Percentiles rank a stretch among this genome's conserved stretches.
Evolutionary conservation across 2,113 vertebrate genomes (phyloP).

Genomic region (rat (Rattus norvegicus)): GRCr8 NC_086021.1:161076501-161077000

Average conservation of each 20-base stretch:
- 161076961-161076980: too few species aligned
- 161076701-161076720: too few species aligned
- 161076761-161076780: neutral
- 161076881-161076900: neutral
- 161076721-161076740: too few species aligned
- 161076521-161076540: neutral
- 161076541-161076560: neutral
- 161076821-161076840: neutral
- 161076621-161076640: too few species aligned
- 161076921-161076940: neutral
- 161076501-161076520: neutral
- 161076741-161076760: too few species aligned
- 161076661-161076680: neutral
- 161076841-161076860: neutral
- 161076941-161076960: neutral
- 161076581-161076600: neutral
- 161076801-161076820: too few species aligned
- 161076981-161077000: too few species aligned
- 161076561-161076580: neutral
- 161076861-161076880: neutral
- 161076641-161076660: too few species aligned
- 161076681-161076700: neutral
- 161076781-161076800: neutral
- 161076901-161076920: neutral
- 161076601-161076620: too few species aligned